These are phyloP conservation scores for Salpingus planirostris DNA, from an alignment of 2,888 invertebrate species.

Conservation along the genomic window DNA sequence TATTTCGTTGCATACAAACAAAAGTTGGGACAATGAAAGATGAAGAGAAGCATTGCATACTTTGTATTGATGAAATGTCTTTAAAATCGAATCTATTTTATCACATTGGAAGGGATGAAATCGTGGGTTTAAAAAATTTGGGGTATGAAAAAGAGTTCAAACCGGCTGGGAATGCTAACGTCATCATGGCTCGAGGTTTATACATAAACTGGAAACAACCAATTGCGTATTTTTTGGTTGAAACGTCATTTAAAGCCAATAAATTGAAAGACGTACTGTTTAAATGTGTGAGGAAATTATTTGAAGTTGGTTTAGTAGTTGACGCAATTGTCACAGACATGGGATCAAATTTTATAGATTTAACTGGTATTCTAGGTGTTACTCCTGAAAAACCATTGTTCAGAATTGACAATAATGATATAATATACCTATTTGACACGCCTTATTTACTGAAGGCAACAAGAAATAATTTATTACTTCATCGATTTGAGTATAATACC, in stretches of 20 bases:
- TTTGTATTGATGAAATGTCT: slow-evolving; percentile 15
- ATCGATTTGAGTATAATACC: slow-evolving; percentile 11
- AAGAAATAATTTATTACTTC: slow-evolving; percentile 16
- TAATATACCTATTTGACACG: slow-evolving; percentile 12
- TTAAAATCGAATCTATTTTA: slow-evolving; percentile 16
- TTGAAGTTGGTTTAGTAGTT: slow-evolving; percentile 3
- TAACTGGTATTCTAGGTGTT: slow-evolving; percentile 4
- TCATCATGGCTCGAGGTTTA: slow-evolving; percentile 15
- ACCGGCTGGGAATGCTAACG: slow-evolving; percentile 8
- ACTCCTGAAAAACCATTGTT: slow-evolving; percentile 8
- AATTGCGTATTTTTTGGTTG: slow-evolving; percentile 13
- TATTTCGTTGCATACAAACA: slow-evolving; percentile 8
- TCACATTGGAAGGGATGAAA: slow-evolving; percentile 7
- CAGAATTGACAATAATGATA: slow-evolving; percentile 4
- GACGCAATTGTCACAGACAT: slow-evolving; percentile 3
- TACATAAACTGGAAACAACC: slow-evolving; percentile 16
- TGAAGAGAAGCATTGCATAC: slow-evolving; percentile 12
- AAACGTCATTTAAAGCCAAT: slow-evolving; percentile 1
- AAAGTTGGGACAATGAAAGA: slow-evolving; percentile 6
- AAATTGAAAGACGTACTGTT: slow-evolving; percentile 8
- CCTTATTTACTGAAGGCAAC: slow-evolving; percentile 10
- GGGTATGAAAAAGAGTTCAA: slow-evolving; percentile 8
- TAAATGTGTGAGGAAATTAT: slow-evolving; percentile 2
- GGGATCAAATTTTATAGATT: slow-evolving; percentile 5
- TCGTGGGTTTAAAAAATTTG: slow-evolving; percentile 13